Evolutionary conservation across 2,888 invertebrate genomes (phyloP), one percentile per base, ranked within the genome.

Genomic region (Eurois occulta): DNA sequence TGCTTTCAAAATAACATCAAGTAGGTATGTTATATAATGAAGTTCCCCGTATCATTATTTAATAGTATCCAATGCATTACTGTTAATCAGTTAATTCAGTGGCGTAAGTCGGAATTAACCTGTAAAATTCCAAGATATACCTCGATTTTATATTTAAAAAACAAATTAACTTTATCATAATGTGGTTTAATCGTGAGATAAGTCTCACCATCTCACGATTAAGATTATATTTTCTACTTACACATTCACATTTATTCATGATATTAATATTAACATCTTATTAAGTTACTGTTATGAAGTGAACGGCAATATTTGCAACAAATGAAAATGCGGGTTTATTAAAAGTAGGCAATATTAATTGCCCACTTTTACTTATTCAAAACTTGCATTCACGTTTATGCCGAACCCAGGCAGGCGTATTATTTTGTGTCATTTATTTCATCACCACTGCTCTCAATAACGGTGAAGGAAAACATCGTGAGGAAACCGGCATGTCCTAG

Each of bases 191-290:
- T 64, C 60, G 64, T n/a, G 28, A 66, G 66, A 67, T 85, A 62
- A 68, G 58, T 72, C 38, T 81, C 82, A 82, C 82, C 65, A 41
- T n/a, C n/a, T 65, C n/a, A 41, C 65, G 86, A 72, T 75, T 58
- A 46, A n/a, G 24, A 75, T 81, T 64, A 52, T 68, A 52, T 35
- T 48, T 52, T 64, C 70, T 67, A 58, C 58, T 65, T 41, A 52
- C 32, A 46, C 8, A 69, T 81, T 81, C 7, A 13, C 58, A 68
- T 74, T 71, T 66, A n/a, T n/a, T n/a, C n/a, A n/a, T n/a, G n/a
- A n/a, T n/a, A n/a, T n/a, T 71, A 16, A 38, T 52, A 72, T 68
- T 58, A 38, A 69, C 28, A 55, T 62, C 64, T 64, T 28, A 70
- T 62, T 32, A 67, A 67, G 43, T 46, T 66, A 52, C 32, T 41